These are phyloP conservation scores for Cladopsammia gracilis DNA, from an alignment of 64 coral and sea anemone genomes.

Conservation along the genomic window DNA sequence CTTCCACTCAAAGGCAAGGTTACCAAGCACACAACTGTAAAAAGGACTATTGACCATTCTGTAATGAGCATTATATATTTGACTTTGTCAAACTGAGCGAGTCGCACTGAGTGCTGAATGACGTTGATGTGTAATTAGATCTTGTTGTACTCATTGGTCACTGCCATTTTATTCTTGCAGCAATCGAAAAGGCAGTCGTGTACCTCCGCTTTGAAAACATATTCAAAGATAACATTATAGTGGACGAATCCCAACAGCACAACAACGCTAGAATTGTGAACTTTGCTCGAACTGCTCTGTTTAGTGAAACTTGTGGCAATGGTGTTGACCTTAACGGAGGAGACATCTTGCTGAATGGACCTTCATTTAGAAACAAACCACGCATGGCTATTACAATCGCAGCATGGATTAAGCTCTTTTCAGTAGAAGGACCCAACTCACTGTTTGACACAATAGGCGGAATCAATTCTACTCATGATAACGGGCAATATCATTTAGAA, in stretches of 20 bases:
- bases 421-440: constrained; percentile 72
- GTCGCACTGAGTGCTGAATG: no score
- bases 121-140: neutral
- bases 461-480: constrained; percentile 74
- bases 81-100: no score
- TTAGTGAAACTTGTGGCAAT: constrained; percentile 93
- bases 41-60: no score
- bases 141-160: neutral
- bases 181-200: constrained; percentile 79
- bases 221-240: constrained; percentile 75
- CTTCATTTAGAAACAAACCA: constrained; percentile 82
- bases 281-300: constrained; percentile 83
- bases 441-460: constrained; percentile 97
- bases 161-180: constrained; percentile 51
- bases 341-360: constrained; percentile 86
- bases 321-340: constrained; percentile 92
- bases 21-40: no score
- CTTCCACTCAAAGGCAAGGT: no score
- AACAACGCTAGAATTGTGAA: constrained; percentile 92
- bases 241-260: constrained; percentile 77
- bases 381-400: constrained; percentile 87
- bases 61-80: no score
- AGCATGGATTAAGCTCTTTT: constrained; percentile 89
- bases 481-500: constrained; percentile 88
- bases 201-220: constrained; percentile 95